Conservation (phyloP, 2,888 invertebrate genomes). For the Machimus rusticus region DNA sequence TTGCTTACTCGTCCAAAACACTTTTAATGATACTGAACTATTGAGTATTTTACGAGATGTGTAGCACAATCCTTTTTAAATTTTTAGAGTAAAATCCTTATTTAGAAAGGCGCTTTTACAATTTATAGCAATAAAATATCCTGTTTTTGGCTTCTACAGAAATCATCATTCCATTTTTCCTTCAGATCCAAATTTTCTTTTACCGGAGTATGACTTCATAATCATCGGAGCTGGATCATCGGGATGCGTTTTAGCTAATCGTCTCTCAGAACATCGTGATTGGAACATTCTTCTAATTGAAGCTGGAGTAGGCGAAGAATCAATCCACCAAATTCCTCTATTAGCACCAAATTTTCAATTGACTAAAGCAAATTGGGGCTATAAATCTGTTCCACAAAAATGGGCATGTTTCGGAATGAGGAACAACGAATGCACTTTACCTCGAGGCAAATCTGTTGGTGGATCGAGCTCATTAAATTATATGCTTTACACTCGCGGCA, state of each 20-base stretch:
- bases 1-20: too few relatives aligned
- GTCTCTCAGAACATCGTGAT: conserved; percentile 61
- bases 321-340: conserved; percentile 57
- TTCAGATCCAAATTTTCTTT: conserved; percentile 63
- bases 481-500: conserved; percentile 70
- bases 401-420: conserved; percentile 67
- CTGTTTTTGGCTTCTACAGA: too few relatives aligned
- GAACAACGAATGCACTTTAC: conserved; percentile 61
- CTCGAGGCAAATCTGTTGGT: conserved; percentile 69
- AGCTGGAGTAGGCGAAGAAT: conserved; percentile 64
- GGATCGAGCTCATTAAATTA: conserved; percentile 70
- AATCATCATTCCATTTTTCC: not conserved
- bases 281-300: conserved; percentile 65
- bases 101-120: too few relatives aligned
- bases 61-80: too few relatives aligned
- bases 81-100: too few relatives aligned
- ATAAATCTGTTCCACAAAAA: conserved; percentile 71
- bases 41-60: too few relatives aligned
- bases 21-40: too few relatives aligned
- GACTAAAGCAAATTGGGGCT: conserved; percentile 74
- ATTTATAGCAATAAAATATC: too few relatives aligned
- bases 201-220: conserved; percentile 77
- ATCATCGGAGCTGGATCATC: conserved; percentile 87
- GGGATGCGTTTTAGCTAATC: conserved; percentile 66
- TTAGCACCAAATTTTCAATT: conserved; percentile 57